Evolutionary conservation across 2,888 invertebrate genomes (phyloP), one percentile per base, ranked within the genome.

Genomic region (Chymomyza procnemis): DNA sequence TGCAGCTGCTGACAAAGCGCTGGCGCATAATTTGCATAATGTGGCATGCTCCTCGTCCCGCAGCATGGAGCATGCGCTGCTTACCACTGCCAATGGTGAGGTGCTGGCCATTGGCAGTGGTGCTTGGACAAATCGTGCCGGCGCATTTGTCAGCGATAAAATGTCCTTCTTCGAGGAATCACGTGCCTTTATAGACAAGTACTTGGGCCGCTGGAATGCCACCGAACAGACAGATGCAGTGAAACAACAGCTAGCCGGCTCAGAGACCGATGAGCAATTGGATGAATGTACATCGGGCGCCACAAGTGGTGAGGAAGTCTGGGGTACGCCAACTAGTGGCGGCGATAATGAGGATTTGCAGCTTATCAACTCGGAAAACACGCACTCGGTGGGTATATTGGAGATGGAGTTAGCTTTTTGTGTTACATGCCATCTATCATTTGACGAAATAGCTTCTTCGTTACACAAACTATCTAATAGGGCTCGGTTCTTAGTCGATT

Each of bases 311-410:
- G 96, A 96, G 89, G 96, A 97, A 85, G 95, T 96, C 22, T 97
- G 96, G 96, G 96, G 96, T 0, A 96, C 96, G 0, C 96, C 96
- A 3, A 96, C 96, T 0, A 96, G 96, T 76, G 96, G 96, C 3
- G 96, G 96, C 21, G 94, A 96, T 48, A 94, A 95, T 75, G 96
- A 96, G 79, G 96, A 96, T 74, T 94, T 95, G 83, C 91, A 92
- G 66, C 85, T 92, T 21, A 92, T 94, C 9, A 94, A 94, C 88
- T 94, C 94, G 41, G 95, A 95, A 85, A 94, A 94, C 73, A 94
- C 93, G 0, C 91, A 93, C 76, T 94, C 94, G 91, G 94, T 94
- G 91, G 92, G 92, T 54, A 58, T 12, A 41, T 41, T 41, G 34
- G 9, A 41, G 12, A 12, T 41, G 30, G 3, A 30, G 3, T 4